Evolutionary conservation across 2,888 invertebrate species (phyloP).

Genomic region (Athalia cordata): DNA sequence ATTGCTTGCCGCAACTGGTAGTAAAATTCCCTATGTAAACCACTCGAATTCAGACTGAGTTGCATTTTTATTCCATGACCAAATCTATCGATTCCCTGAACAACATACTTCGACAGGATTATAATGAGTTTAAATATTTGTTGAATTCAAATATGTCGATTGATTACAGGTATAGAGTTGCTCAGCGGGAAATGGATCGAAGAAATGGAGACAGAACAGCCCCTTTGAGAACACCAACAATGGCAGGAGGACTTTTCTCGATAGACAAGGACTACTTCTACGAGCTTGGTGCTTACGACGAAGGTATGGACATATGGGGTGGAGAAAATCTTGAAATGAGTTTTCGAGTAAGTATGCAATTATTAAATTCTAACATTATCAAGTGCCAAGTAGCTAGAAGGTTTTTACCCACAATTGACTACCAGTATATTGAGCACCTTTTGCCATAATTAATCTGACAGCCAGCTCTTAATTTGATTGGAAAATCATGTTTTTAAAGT

Average conservation of each 20-base stretch:
- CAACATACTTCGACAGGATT: no score
- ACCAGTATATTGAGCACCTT: no score
- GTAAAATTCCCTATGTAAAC: no score
- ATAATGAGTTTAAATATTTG: no score
- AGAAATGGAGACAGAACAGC: conserved; percentile 94
- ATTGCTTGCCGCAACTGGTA: no score
- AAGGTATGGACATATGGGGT: conserved; percentile 99
- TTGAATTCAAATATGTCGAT: conserved; percentile 12
- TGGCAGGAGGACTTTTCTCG: conserved; percentile 97
- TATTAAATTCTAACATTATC: background rate
- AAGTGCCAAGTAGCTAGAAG: conserved; percentile 29
- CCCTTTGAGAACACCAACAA: conserved; percentile 96
- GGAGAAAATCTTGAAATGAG: conserved; percentile 97
- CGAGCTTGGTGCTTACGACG: conserved; percentile 97
- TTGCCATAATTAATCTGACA: no score
- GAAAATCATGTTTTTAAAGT: no score
- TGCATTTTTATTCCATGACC: no score
- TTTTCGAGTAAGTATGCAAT: conserved; percentile 83
- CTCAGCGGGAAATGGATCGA: conserved; percentile 96
- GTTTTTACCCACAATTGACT: background rate
- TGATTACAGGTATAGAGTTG: conserved; percentile 91
- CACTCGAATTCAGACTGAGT: no score
- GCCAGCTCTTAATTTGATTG: no score
- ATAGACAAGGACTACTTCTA: conserved; percentile 98
- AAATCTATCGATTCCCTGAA: no score